phyloP scores from a whole-genome alignment of 2,113 vertebrate genomes.

The Lonchura striata region DNA sequence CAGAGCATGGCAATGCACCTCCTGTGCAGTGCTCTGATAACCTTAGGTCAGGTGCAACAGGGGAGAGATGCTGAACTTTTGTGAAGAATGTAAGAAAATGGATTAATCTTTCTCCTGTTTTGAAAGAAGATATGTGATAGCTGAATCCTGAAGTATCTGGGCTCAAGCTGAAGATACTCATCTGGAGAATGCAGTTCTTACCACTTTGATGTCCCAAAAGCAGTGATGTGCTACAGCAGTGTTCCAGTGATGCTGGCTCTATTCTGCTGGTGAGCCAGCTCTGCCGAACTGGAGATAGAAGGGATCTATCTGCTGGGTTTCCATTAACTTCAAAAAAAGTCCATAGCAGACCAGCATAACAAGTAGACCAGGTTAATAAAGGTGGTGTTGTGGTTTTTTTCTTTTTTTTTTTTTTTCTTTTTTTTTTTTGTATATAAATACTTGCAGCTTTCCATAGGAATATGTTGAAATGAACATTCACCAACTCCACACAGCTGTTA shows the following conservation, averaged over 20 bases:
- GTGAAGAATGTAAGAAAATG: not conserved
- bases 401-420: too few relatives aligned
- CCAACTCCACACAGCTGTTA: constrained; percentile 26
- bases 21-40: not conserved
- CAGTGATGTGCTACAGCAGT: not conserved
- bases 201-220: not conserved
- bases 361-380: not conserved
- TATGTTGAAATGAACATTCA: constrained; percentile 9
- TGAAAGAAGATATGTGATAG: not conserved
- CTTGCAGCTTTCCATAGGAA: not conserved
- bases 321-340: not conserved
- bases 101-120: not conserved
- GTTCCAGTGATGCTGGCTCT: not conserved
- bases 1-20: not conserved
- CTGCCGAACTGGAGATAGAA: not conserved
- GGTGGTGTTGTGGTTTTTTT: not conserved
- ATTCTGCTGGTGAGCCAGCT: not conserved
- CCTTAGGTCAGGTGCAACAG: not conserved
- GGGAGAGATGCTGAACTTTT: not conserved
- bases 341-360: not conserved
- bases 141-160: not conserved
- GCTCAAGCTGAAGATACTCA: not conserved
- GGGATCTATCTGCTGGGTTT: not conserved
- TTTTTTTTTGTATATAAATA: not conserved
- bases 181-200: not conserved